Percentiles rank a stretch among this genome's conserved stretches.
These are phyloP conservation scores for Diadromus collaris DNA, from an alignment of 2,888 invertebrate genomes.

Conservation along the genomic window DNA sequence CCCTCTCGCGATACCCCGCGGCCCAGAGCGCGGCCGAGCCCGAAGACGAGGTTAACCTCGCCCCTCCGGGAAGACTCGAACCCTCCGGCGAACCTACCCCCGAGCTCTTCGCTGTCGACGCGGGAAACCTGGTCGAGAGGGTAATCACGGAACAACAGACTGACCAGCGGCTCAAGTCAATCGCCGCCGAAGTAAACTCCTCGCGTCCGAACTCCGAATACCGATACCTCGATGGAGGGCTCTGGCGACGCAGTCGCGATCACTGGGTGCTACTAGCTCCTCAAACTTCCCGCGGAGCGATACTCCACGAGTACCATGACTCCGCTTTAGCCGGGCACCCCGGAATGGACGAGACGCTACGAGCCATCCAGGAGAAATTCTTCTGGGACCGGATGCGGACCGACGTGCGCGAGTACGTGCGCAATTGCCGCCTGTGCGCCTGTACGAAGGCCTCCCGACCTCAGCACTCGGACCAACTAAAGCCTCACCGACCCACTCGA, in stretches of 20 bases:
- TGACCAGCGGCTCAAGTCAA: not conserved
- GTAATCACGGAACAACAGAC: not conserved
- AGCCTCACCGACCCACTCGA: not conserved
- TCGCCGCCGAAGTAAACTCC: not conserved
- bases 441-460: not conserved
- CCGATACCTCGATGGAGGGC: not conserved
- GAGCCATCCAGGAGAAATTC: conserved; percentile 42
- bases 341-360: conserved; percentile 61
- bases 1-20: not conserved
- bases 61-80: not conserved
- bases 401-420: conserved; percentile 50
- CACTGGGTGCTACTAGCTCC: not conserved
- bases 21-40: not conserved
- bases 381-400: conserved; percentile 45
- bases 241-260: not conserved
- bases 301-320: conserved; percentile 64
- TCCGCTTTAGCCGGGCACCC: conserved; percentile 66
- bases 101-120: not conserved
- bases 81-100: not conserved
- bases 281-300: conserved; percentile 37
- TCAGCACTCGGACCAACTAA: not conserved
- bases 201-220: not conserved
- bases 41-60: not conserved
- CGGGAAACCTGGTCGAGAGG: not conserved
- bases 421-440: not conserved